Conservation (phyloP, 2,888 invertebrate species). For the Eupsilia transversa region DNA sequence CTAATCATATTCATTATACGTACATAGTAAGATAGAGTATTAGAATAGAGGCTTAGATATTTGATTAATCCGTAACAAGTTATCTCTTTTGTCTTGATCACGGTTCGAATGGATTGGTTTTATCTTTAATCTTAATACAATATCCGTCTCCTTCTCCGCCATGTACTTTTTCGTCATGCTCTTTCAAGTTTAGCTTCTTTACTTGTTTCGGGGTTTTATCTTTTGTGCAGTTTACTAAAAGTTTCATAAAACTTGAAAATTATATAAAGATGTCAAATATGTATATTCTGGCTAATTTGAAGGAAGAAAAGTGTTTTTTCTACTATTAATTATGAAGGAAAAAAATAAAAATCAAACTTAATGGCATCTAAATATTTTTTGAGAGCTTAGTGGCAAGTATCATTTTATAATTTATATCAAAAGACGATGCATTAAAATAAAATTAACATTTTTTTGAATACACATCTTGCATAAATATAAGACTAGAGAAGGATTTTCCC, state of each 20-base stretch:
- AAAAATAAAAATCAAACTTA: background rate
- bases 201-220: background rate
- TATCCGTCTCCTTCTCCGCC: too few species aligned
- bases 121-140: too few species aligned
- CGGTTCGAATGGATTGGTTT: too few species aligned
- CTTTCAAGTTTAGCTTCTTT: background rate
- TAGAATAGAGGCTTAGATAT: background rate
- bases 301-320: background rate
- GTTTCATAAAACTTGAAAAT: background rate
- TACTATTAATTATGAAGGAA: background rate
- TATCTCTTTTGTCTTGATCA: background rate
- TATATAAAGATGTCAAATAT: background rate
- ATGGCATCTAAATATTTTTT: constrained; percentile 15
- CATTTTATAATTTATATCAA: background rate
- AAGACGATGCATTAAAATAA: constrained; percentile 1
- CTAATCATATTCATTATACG: background rate
- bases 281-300: background rate
- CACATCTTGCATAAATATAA: background rate
- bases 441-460: background rate
- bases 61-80: background rate
- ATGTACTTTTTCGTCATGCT: too few species aligned
- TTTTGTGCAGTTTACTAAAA: background rate
- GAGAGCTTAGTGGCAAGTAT: background rate
- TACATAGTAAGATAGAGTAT: background rate
- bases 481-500: background rate